phyloP scores from a whole-genome alignment of 1,140 invertebrate species.

The Ostrea edulis region DNA sequence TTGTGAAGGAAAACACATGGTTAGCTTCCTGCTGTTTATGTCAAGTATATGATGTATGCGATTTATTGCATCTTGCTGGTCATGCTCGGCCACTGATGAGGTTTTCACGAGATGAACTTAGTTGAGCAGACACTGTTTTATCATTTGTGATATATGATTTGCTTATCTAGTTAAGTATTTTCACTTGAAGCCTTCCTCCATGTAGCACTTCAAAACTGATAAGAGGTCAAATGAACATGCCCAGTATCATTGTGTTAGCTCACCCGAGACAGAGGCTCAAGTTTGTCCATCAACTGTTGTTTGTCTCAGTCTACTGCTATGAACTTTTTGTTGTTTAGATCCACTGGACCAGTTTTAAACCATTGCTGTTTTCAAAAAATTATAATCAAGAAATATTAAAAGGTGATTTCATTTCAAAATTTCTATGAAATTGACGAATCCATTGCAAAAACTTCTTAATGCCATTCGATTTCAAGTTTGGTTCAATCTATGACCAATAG shows the following conservation, averaged over 20 bases:
- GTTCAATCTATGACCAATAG: too few relatives aligned
- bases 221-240: slow-evolving; percentile 22
- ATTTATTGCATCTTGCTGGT: slow-evolving; percentile 25
- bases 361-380: too few relatives aligned
- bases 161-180: slow-evolving; percentile 27
- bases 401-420: too few relatives aligned
- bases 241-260: background rate
- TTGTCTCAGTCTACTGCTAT: too few relatives aligned
- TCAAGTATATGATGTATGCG: slow-evolving; percentile 28
- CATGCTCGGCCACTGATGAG: slow-evolving; percentile 32
- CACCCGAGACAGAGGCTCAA: too few relatives aligned
- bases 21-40: slow-evolving; percentile 25
- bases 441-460: too few relatives aligned
- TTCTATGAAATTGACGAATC: too few relatives aligned
- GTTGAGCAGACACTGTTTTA: slow-evolving; percentile 28
- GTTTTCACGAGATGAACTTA: slow-evolving; percentile 24
- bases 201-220: slow-evolving; percentile 29
- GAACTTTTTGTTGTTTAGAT: too few relatives aligned
- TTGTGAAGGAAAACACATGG: slow-evolving; percentile 20
- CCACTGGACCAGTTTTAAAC: too few relatives aligned
- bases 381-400: too few relatives aligned
- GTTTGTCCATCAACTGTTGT: too few relatives aligned
- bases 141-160: slow-evolving; percentile 39
- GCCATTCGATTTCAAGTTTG: too few relatives aligned
- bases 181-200: slow-evolving; percentile 25